Base-by-base conservation (phyloP, 2,888 invertebrate genomes). In the Brachynemurus nebulosus region DNA sequence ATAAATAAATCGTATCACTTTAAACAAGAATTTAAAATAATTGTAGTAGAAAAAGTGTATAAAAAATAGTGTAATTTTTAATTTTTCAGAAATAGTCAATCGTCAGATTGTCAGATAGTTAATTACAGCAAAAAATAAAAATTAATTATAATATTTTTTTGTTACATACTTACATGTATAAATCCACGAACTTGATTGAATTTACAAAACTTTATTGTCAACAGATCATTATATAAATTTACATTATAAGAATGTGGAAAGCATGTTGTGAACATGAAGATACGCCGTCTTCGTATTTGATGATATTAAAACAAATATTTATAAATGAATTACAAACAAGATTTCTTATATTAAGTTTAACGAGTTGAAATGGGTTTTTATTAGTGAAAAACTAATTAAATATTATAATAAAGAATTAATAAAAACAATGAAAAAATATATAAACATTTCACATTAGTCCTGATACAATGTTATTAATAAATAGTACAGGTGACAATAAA, bases 401-500 rank as follows among this genome's bases (percentile, higher is more conserved):
- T 63, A 63, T 64, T 63, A 64, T 63, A 63, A 62, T 60, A 63
- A 60, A 63, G 59, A 62, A 62, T 46, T 42, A 42, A 42, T 42
- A 42, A 42, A 60, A 63, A 62, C 61, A 61, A 64, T 62, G 58
- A 64, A 64, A 64, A 63, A 63, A 62, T 63, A 61, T n/a, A 19
- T 37, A 19, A 34, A 25, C 14, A 62, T 61, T 64, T 64, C 59
- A 64, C 63, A 63, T 59, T 63, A 64, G 62, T 59, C 59, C 61
- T 61, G 63, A 62, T 63, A 59, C 30, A 61, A 63, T 65, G 63
- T 63, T 64, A 63, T 63, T 65, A 57, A 61, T 30, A 12, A 30
- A 14, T 61, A 63, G 60, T 60, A 63, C 61, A 64, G 60, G 63
- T 65, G 65, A 65, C 65, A 65, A 65, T 65, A 65, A 65, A 64